Evolutionary conservation across 2,113 vertebrate species (phyloP).

Genomic region (Glaucomys volans): DNA sequence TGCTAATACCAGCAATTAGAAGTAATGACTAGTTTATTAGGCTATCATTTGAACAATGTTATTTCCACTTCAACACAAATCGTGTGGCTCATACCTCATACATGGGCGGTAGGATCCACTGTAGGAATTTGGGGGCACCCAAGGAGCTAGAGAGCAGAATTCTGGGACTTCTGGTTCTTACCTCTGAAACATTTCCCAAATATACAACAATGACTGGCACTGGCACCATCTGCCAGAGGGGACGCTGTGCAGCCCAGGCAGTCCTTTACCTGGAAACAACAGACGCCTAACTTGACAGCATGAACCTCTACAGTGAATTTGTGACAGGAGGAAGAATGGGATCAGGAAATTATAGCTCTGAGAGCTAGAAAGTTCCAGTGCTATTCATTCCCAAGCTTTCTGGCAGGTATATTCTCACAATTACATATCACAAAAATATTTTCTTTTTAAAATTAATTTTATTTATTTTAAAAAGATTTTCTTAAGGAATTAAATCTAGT

Average conservation of each 20-base stretch:
- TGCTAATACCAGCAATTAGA: constrained; percentile 69
- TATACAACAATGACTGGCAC: neutral
- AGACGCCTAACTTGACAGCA: neutral
- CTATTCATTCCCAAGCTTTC: neutral
- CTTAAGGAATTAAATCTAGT: neutral
- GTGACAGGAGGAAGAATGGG: neutral
- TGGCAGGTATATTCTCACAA: neutral
- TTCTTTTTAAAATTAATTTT: too few relatives aligned
- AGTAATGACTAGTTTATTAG: constrained; percentile 77
- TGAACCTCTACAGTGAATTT: neutral
- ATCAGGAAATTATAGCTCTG: neutral
- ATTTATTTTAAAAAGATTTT: neutral
- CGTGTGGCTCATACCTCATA: neutral
- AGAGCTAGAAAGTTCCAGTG: neutral
- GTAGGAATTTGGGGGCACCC: neutral
- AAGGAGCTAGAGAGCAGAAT: neutral
- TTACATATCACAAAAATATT: neutral
- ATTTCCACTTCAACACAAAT: constrained; percentile 56
- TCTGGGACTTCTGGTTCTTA: neutral
- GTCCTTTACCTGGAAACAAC: neutral
- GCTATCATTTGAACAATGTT: constrained; percentile 64
- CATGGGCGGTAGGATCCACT: neutral
- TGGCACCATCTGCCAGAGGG: neutral
- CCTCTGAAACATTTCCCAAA: neutral
- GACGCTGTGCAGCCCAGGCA: neutral